Base-by-base conservation (phyloP, 2,888 invertebrate genomes). In the Abrostola triplasia region DNA sequence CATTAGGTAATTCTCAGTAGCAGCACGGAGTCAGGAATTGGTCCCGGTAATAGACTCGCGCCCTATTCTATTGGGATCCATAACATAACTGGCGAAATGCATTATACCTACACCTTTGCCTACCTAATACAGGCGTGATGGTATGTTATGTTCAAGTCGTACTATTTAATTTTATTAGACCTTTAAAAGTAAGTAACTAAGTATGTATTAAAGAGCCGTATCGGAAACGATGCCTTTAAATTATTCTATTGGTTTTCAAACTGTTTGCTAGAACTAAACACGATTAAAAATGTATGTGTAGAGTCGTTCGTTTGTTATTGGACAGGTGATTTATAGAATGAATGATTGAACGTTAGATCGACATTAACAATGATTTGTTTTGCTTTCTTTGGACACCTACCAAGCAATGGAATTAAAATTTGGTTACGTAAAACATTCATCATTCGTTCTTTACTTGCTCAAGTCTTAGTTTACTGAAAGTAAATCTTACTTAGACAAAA, bases 81-180 rank as follows among this genome's bases (percentile, higher is more conserved):
- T n/a, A n/a, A n/a, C n/a, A n/a, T n/a, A n/a, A n/a, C n/a, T n/a
- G n/a, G n/a, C n/a, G n/a, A n/a, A n/a, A n/a, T n/a, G n/a, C n/a
- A n/a, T n/a, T n/a, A n/a, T n/a, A n/a, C n/a, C n/a, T n/a, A n/a
- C n/a, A n/a, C 24, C 24, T 24, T 4, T 24, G 24, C 24, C 24
- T 24, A 24, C 24, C 24, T 4, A 24, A 24, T 24, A 24, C 24
- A 24, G 24, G 24, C 4, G 24, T 24, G 24, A 24, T 24, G 24
- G 1, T 1, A 24, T 24, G 24, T 1, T 24, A 24, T 24, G 4
- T 24, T 24, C 1, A 24, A 24, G 24, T 24, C 4, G 24, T 24
- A 60, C 68, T 59, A 61, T 61, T 62, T 54, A 57, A 53, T 35
- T 10, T 13, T 50, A 60, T 67, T 36, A 36, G n/a, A n/a, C n/a